A percentile compares a stretch with the other conserved stretches of the same genome.
Conservation (phyloP, 1,140 invertebrate genomes). For the Polypedilum vanderplanki region DNA sequence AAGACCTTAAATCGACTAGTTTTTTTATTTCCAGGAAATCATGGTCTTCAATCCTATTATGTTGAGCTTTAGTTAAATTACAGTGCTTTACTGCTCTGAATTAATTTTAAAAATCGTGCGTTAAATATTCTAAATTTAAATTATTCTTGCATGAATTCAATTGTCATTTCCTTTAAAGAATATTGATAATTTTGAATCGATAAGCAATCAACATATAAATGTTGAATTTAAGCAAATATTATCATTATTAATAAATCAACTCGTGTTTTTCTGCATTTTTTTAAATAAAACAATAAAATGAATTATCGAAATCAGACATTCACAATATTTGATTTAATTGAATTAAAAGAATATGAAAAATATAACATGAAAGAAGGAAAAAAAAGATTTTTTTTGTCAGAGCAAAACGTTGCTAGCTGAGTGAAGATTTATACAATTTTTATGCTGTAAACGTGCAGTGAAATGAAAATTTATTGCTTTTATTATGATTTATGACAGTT, state of each 20-base stretch:
- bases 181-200: too few species aligned
- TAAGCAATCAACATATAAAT: too few species aligned
- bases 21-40: too few species aligned
- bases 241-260: neutral
- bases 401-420: neutral
- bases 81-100: too few species aligned
- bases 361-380: neutral
- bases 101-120: too few species aligned
- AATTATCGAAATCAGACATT: neutral
- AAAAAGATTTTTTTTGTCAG: neutral
- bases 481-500: conserved; percentile 26
- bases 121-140: too few species aligned
- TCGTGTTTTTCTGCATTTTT: neutral
- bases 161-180: too few species aligned
- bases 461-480: conserved; percentile 28
- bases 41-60: too few species aligned
- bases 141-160: too few species aligned
- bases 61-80: too few species aligned
- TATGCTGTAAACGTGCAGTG: conserved; percentile 25
- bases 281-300: neutral
- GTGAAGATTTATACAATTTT: conserved; percentile 26
- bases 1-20: too few species aligned
- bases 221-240: too few species aligned
- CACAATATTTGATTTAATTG: conserved; percentile 27
- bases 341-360: conserved; percentile 21